Evolutionary conservation across 1,140 invertebrate species (phyloP), one percentile per base, ranked within the genome.

Genomic region (Pseudomyrmex concolor): DNA sequence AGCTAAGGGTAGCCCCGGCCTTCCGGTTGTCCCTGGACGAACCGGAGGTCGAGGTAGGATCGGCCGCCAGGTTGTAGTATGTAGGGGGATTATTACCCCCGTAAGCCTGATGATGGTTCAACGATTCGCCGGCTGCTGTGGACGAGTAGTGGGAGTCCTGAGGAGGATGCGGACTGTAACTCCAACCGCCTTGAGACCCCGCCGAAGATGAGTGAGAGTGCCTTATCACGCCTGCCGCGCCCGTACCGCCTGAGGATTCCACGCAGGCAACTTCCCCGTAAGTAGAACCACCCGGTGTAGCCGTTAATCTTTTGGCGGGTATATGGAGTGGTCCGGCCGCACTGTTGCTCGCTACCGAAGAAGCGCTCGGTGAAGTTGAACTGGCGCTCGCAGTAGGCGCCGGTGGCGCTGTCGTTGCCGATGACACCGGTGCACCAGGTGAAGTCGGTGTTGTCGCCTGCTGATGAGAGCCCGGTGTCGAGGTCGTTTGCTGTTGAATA

Each of bases 21-120:
- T 96, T 95, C 82, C 95, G 94, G 84, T 94, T 93, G 92, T 96
- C 96, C 88, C 96, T 92, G 4, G 93, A 91, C 48, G 93, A 93
- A 51, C 89, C 90, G 77, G 94, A 89, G 93, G 95, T 83, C 88
- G 93, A 89, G 93, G 93, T 90, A 0, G 95, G 94, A 80, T 96
- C 96, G 4, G 95, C 95, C 51, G 96, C 95, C 89, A 97, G 95
- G 90, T 97, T 97, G 94, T 97, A 97, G 91, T 97, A 97, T 15
- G 96, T 97, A 25, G 97, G 96, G 17, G 95, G 95, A 89, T 95
- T 96, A 68, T 96, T 94, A 90, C 97, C 97, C 84, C 91, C 93
- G 94, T 94, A 94, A 1, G 89, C 82, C 93, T 97, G 96, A 89
- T 97, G 96, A 91, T 96, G 96, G 88, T 96, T 96, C 85, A 97